Evolutionary conservation across 1,140 invertebrate species (phyloP).

Genomic region (Bombus difficillimus): DNA sequence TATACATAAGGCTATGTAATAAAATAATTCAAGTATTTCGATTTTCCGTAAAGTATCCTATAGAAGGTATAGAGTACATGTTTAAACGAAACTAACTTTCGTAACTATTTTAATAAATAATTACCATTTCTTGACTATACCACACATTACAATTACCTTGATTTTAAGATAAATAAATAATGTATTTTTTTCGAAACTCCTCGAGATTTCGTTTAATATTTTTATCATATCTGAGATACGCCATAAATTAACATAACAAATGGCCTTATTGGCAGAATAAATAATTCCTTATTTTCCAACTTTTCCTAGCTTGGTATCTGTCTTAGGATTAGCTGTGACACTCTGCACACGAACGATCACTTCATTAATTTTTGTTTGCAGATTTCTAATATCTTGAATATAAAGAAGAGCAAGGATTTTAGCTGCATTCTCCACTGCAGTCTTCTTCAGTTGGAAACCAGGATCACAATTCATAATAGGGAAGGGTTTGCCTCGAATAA

Average conservation of each 20-base stretch:
- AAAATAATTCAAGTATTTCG: not conserved
- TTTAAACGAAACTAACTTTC: not conserved
- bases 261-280: not conserved
- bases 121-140: not conserved
- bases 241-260: not conserved
- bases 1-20: not conserved
- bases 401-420: slow-evolving; percentile 94
- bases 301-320: slow-evolving; percentile 96
- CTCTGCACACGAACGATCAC: slow-evolving; percentile 95
- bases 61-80: not conserved
- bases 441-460: slow-evolving; percentile 88
- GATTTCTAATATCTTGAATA: slow-evolving; percentile 93
- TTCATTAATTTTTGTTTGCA: slow-evolving; percentile 98
- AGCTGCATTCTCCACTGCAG: slow-evolving; percentile 89
- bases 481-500: slow-evolving; percentile 86
- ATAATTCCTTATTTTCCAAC: slow-evolving; percentile 88
- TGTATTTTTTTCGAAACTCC: too few species aligned
- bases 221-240: not conserved
- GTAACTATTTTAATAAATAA: not conserved
- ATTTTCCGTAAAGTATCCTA: not conserved
- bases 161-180: not conserved
- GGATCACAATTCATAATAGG: slow-evolving; percentile 86
- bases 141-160: not conserved
- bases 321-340: slow-evolving; percentile 98
- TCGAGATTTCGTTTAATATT: not conserved